Percentiles rank a stretch among this genome's conserved stretches.
phyloP scores from a whole-genome alignment of 2,888 invertebrate species.

The Listrodromus nycthemerus region DNA sequence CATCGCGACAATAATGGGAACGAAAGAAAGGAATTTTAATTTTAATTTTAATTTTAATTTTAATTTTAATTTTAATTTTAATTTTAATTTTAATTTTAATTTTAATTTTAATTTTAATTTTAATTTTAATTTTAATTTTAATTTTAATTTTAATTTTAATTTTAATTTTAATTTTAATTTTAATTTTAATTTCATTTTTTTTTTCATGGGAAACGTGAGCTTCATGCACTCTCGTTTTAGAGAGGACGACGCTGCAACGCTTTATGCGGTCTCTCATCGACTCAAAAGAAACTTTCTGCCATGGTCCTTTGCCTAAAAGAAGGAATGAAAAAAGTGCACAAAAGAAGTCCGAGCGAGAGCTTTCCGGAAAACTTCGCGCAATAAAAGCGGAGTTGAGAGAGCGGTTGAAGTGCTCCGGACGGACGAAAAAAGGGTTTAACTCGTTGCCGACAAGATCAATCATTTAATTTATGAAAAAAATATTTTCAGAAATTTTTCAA shows the following conservation, averaged over 20 bases:
- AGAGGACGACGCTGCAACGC: background rate
- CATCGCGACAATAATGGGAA: background rate
- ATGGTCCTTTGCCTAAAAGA: conserved; percentile 2
- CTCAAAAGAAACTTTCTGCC: conserved; percentile 41
- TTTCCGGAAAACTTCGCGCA: conserved; percentile 21
- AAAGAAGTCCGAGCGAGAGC: conserved; percentile 4
- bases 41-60: too few relatives aligned
- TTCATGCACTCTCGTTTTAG: background rate
- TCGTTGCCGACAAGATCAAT: too few relatives aligned
- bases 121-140: too few relatives aligned
- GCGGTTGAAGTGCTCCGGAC: background rate
- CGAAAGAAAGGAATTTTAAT: background rate
- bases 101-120: too few relatives aligned
- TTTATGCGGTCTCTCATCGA: conserved; percentile 12
- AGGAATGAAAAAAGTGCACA: background rate
- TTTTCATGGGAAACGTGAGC: conserved; percentile 16
- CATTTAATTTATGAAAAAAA: too few relatives aligned
- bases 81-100: too few relatives aligned
- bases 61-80: too few relatives aligned
- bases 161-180: too few relatives aligned
- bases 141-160: too few relatives aligned
- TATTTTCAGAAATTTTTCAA: too few relatives aligned
- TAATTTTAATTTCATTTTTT: background rate
- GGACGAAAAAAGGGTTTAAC: background rate
- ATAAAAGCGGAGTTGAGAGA: conserved; percentile 5